These are phyloP conservation scores for Elysia crispata DNA, from an alignment of 2,888 invertebrate genomes.

Conservation along the genomic window DNA sequence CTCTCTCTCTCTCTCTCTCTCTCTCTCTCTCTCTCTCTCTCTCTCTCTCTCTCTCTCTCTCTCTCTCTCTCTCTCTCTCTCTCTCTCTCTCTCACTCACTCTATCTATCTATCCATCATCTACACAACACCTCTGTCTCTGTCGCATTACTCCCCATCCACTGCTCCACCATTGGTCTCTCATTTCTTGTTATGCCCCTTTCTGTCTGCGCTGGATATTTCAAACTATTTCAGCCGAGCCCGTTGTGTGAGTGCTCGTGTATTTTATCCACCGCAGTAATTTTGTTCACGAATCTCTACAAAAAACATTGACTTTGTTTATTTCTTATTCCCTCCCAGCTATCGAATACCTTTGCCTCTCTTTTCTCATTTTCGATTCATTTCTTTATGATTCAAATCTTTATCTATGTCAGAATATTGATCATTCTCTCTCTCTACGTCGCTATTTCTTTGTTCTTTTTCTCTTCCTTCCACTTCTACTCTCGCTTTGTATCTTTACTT, in stretches of 20 bases:
- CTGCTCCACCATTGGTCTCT: slow-evolving; percentile 14
- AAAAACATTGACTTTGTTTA: slow-evolving; percentile 17
- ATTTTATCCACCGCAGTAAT: too few species aligned
- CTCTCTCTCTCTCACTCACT: slow-evolving; percentile 10
- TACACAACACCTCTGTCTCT: slow-evolving; percentile 14
- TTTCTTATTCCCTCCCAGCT: not conserved
- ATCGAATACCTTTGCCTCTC: too few species aligned
- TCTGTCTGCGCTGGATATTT: too few species aligned
- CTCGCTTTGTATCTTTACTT: not conserved
- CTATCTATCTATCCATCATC: not conserved
- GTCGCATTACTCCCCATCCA: not conserved
- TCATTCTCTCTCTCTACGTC: too few species aligned
- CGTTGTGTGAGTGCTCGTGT: too few species aligned
- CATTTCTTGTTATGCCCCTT: slow-evolving; percentile 3
- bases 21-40: not conserved
- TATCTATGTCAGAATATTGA: too few species aligned
- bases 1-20: not conserved
- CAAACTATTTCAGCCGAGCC: too few species aligned
- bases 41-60: slow-evolving; percentile 18
- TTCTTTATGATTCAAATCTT: too few species aligned
- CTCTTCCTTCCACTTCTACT: too few species aligned
- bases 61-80: slow-evolving; percentile 22
- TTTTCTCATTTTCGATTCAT: too few species aligned
- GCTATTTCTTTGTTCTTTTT: too few species aligned
- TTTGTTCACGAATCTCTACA: too few species aligned